Percentiles rank a stretch among this genome's conserved stretches.
These are phyloP conservation scores for Puntigrus tetrazona DNA, from an alignment of 2,113 vertebrate species.

Conservation along the genomic window DNA sequence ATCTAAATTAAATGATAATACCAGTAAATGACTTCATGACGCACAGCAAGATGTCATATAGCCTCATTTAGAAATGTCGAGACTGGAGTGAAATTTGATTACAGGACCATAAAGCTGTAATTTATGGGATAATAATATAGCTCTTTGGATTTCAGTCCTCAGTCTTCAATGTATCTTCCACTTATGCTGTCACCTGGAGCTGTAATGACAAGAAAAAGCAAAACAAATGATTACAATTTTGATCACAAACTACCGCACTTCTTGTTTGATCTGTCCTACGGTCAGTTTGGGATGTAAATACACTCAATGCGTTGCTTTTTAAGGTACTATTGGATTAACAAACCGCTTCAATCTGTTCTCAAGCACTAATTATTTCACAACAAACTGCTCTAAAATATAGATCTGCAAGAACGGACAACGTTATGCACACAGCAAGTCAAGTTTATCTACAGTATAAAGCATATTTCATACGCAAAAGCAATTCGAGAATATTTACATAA, in stretches of 20 bases:
- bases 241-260: not conserved
- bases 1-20: slow-evolving; percentile 35
- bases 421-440: not conserved
- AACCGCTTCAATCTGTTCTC: not conserved
- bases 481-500: not conserved
- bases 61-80: slow-evolving; percentile 7
- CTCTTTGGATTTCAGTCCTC: not conserved
- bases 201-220: not conserved
- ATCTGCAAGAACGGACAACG: not conserved
- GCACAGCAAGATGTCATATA: not conserved
- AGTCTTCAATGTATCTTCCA: not conserved
- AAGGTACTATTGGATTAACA: not conserved
- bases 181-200: slow-evolving; percentile 19
- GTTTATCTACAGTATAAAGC: not conserved
- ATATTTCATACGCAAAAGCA: not conserved
- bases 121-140: slow-evolving; percentile 21
- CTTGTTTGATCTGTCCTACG: not conserved
- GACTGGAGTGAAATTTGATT: not conserved
- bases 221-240: slow-evolving; percentile 23
- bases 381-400: slow-evolving; percentile 2
- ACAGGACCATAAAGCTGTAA: not conserved
- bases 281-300: slow-evolving; percentile 19
- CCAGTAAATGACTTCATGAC: not conserved
- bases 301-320: not conserved
- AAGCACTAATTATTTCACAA: not conserved